phyloP scores from a whole-genome alignment of 2,888 invertebrate genomes.

The Diarsia brunnea region DNA sequence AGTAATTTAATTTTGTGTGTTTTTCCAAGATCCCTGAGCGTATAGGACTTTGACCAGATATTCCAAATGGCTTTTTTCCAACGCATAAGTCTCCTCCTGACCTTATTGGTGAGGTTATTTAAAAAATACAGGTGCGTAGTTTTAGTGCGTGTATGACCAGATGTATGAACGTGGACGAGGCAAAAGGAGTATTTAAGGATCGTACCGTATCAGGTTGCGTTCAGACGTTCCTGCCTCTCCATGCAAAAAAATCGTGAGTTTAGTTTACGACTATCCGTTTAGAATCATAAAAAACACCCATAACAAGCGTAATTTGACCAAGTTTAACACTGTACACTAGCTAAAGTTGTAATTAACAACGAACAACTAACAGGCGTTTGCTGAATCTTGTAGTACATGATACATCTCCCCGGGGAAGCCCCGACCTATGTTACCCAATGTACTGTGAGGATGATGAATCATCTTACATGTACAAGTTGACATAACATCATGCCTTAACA shows the following conservation, averaged over 20 bases:
- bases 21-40: no score
- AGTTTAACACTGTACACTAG: conserved; percentile 35
- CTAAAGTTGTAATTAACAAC: conserved; percentile 57
- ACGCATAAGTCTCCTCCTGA: background rate
- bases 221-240: no score
- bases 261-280: background rate
- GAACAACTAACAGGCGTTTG: conserved; percentile 35
- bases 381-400: conserved; percentile 53
- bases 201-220: no score
- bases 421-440: conserved; percentile 25
- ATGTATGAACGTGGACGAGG: no score
- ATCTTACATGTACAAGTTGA: conserved; percentile 24
- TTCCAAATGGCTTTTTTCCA: background rate
- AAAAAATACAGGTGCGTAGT: no score
- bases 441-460: conserved; percentile 39
- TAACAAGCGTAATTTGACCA: conserved; percentile 6
- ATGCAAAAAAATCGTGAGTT: no score
- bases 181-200: no score
- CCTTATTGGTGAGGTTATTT: no score
- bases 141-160: no score
- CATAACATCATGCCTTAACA: background rate
- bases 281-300: background rate
- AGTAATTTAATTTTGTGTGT: no score
- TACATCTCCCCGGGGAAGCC: conserved; percentile 40
- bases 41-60: no score